These are phyloP conservation scores for Phalacrocorax brasilianus DNA, from an alignment of 2,113 vertebrate genomes.

Conservation along the genomic window DNA sequence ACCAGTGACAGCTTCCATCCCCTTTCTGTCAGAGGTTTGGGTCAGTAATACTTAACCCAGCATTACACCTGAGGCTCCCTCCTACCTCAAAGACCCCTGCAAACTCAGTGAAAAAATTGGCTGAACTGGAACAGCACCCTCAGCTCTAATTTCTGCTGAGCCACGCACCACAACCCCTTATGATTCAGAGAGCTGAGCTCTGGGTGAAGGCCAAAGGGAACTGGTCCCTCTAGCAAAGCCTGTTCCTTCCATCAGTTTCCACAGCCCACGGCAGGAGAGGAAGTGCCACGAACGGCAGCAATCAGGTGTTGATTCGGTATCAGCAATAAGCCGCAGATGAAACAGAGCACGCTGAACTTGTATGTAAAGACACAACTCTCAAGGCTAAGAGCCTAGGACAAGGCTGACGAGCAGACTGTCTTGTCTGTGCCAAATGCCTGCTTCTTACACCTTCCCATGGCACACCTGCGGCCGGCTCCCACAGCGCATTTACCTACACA, in stretches of 20 bases:
- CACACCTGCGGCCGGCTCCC: fast-evolving
- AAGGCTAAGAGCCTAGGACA: not conserved
- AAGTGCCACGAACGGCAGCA: fast-evolving
- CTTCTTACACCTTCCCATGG: not conserved
- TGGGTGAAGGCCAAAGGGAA: not conserved
- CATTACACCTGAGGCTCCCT: not conserved
- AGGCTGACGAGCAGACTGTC: not conserved
- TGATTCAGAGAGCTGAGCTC: not conserved
- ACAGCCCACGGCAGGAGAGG: not conserved
- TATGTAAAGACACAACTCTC: not conserved
- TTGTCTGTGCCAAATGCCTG: not conserved
- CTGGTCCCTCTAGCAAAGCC: constrained; percentile 43
- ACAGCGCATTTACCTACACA: not conserved
- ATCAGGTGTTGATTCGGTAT: not conserved
- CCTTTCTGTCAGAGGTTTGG: not conserved
- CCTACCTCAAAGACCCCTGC: not conserved
- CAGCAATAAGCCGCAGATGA: not conserved
- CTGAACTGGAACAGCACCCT: not conserved
- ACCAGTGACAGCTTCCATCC: not conserved
- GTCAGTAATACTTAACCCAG: not conserved
- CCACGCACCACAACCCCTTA: not conserved
- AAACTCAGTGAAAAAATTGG: not conserved
- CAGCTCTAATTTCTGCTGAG: constrained; percentile 23
- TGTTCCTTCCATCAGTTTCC: constrained; percentile 15
- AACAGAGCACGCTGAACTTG: not conserved